Evolutionary conservation across 2,888 invertebrate species (phyloP), one percentile per base, ranked within the genome.

Genomic region (Synergus laeviventris): DNA sequence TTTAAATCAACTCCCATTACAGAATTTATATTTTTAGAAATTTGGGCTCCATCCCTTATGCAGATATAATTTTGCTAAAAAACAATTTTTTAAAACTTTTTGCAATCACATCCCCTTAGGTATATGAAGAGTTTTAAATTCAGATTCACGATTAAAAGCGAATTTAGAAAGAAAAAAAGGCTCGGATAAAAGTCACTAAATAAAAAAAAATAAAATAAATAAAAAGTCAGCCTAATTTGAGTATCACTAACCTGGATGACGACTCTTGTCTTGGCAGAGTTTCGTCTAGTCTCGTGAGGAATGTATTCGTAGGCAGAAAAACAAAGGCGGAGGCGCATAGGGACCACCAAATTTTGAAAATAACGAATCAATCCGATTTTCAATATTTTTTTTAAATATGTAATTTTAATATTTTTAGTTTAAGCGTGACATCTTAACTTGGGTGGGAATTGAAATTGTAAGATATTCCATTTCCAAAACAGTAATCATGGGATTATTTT

Each of bases 241-340:
- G 75, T 76, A 74, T 73, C 76, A 78, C 74, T 76, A 77, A 77
- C 77, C 77, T 75, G 75, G 76, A 78, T 76, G 81, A 79, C 70
- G 74, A 81, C 62, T 79, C 77, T 16, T n/a, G 56, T 81, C 81
- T 82, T 81, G 81, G 81, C 81, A 82, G 76, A 78, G 81, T 49
- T 77, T 78, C 75, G 74, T 56, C 75, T 64, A 60, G 64, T 73
- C 75, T 39, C 74, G 59, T 75, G 75, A 78, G 74, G 75, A 81
- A 81, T 81, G 74, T 75, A 75, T 62, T 62, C 74, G 80, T 56
- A 56, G 56, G 21, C 56, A 56, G 56, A 56, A 21, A 2, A 21
- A 56, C 56, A 56, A 56, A 56, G 56, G 56, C 56, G 56, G 56
- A 56, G 56, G 56, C 56, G 56, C 9, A 21, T 21, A 56, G 56